Evolutionary conservation across 2,888 invertebrate genomes (phyloP).

Genomic region (Oscheius sp.): DNA sequence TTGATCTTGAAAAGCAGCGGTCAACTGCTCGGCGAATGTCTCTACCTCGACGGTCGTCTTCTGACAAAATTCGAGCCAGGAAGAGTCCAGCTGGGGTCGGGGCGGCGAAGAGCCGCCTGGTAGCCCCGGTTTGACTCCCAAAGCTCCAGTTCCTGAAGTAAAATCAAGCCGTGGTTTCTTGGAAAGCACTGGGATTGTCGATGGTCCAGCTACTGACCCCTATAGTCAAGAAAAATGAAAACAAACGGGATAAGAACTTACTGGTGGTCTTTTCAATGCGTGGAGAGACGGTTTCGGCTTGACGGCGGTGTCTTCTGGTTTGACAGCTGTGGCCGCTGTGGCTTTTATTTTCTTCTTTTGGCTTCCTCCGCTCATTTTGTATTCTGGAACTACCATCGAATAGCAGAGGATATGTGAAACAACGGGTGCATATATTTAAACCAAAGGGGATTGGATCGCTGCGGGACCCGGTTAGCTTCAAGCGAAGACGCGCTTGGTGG

Average conservation of each 20-base stretch:
- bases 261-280: slow-evolving; percentile 11
- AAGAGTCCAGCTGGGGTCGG: slow-evolving; percentile 12
- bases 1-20: slow-evolving; percentile 13
- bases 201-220: slow-evolving; percentile 3
- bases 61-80: slow-evolving; percentile 34
- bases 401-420: not conserved
- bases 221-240: not conserved
- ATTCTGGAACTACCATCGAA: not conserved
- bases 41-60: slow-evolving; percentile 13
- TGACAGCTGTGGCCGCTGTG: not conserved
- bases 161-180: slow-evolving; percentile 32
- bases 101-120: not conserved
- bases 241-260: slow-evolving; percentile 6
- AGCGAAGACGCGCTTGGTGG: not conserved
- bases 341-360: slow-evolving; percentile 16
- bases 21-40: slow-evolving; percentile 25
- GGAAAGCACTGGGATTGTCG: slow-evolving; percentile 13
- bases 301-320: slow-evolving; percentile 37
- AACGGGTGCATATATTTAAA: not conserved
- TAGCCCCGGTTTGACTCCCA: not conserved
- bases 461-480: not conserved
- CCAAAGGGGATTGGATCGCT: not conserved
- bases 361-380: slow-evolving; percentile 15
- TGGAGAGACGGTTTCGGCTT: slow-evolving; percentile 32
- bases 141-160: not conserved